Evolutionary conservation across 2,888 invertebrate species (phyloP), one percentile per base, ranked within the genome.

Genomic region (Scaeva pyrastri): DNA sequence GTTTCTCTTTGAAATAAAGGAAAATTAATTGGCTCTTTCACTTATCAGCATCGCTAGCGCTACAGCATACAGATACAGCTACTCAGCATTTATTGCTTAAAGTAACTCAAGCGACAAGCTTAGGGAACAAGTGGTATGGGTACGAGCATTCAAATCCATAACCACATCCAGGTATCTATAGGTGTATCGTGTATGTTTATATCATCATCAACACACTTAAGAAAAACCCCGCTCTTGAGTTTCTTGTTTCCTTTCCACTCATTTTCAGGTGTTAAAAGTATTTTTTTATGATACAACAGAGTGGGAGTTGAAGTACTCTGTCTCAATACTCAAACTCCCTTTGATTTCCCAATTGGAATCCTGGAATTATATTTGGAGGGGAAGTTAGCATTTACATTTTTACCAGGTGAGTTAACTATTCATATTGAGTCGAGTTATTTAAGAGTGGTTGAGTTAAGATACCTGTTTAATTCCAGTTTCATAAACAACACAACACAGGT

Each of bases 1-100:
- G 56, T 31, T 78, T 48, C 86, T 86, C 86, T 82, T 82, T 19
- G 2, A 14, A 48, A 68, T 23, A 60, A 58, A 74, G 86, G 71
- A 78, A 74, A 82, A 86, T 82, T 82, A 82, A 86, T 82, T 86
- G 82, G 77, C 86, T 78, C 86, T 82, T 85, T 71, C 52, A 60
- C 58, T 78, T 86, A 78, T 71, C 77, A n/a, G n/a, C n/a, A n/a
- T n/a, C n/a, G n/a, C n/a, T n/a, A n/a, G n/a, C n/a, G n/a, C n/a
- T n/a, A n/a, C n/a, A n/a, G n/a, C n/a, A n/a, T n/a, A n/a, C n/a
- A n/a, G n/a, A n/a, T n/a, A n/a, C n/a, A n/a, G 64, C 62, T 66
- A 68, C 79, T 71, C 16, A 52, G 58, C 50, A 68, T 80, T 79
- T 84, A 75, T 84, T 80, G 71, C 74, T 48, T 26, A 43, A 64